These are phyloP conservation scores for Pterostichus niger DNA, from an alignment of 2,888 invertebrate genomes.

Conservation along the genomic window DNA sequence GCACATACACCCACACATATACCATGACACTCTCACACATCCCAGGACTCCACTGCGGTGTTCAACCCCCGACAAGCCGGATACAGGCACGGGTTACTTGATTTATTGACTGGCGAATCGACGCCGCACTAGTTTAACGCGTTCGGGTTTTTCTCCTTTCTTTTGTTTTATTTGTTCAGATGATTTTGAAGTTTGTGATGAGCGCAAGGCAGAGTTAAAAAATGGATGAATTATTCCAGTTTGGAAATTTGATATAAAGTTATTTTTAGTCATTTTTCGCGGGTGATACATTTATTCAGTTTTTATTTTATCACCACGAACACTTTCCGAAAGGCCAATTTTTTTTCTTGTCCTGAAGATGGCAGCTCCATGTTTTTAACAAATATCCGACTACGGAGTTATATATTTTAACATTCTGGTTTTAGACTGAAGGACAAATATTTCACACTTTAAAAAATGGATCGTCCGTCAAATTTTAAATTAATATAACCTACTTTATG, in stretches of 20 bases:
- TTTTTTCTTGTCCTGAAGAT: neutral
- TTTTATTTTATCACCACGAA: constrained; percentile 41
- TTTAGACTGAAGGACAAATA: too few species aligned
- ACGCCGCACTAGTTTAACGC: constrained; percentile 49
- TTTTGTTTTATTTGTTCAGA: constrained; percentile 50
- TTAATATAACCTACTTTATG: too few species aligned
- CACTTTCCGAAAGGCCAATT: neutral
- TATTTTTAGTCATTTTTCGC: constrained; percentile 20
- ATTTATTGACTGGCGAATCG: constrained; percentile 57
- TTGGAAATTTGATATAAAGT: constrained; percentile 35
- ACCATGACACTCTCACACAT: neutral
- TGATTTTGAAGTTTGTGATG: constrained; percentile 45
- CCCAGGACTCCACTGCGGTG: neutral
- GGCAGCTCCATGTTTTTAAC: neutral
- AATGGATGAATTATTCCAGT: constrained; percentile 33
- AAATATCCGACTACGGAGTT: too few species aligned
- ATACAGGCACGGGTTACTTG: constrained; percentile 47
- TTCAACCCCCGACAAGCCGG: neutral
- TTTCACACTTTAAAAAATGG: too few species aligned
- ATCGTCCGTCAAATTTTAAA: too few species aligned
- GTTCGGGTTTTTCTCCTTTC: constrained; percentile 32
- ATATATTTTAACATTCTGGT: too few species aligned
- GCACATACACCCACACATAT: constrained; percentile 4
- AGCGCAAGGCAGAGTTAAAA: constrained; percentile 17
- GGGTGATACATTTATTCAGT: constrained; percentile 5